Base-by-base conservation (phyloP, 1,140 invertebrate species). In the Scaptodrosophila lebanonensis region DNA sequence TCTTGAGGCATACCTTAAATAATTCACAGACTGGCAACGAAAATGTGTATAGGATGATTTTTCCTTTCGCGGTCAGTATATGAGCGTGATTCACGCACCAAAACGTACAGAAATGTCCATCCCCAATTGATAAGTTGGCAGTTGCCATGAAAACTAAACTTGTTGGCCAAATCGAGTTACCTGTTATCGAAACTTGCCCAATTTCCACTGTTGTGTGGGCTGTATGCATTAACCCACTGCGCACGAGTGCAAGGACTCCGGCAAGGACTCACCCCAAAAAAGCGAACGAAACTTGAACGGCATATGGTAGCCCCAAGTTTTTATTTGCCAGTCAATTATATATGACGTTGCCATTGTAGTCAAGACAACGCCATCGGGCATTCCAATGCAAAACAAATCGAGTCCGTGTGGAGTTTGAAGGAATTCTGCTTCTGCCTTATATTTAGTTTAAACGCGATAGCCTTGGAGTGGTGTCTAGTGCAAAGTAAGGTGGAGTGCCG, bases 201-300 rank as follows among this genome's bases (percentile, higher is more conserved):
- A 57, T 57, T 65, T 20, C 16, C n/a, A n/a, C n/a, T n/a, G n/a
- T n/a, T 44, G 20, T 29, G 5, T 40, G 2, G 12, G 42, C 30
- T 16, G 16, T 17, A 15, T 32, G 73, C 64, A 72, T 64, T 77
- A 77, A 77, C 72, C 72, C 73, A 77, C 73, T 77, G 72, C 51
- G 63, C 57, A 47, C 52, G 63, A 64, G 72, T 77, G 71, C 71
- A 76, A 77, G 71, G 71, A 75, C 66, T 75, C 53, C 51, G 50
- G 38, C 61, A 25, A 25, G 22, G 22, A 25, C 22, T 8, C 22
- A 25, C 61, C 56, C 11, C 29, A n/a, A 47, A 48, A 48, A 25
- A 25, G 3, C 22, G 3, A 3, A 25, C 8, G 22, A 25, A 25
- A n/a, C n/a, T n/a, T n/a, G n/a, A n/a, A n/a, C n/a, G n/a, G n/a